Conservation (phyloP, 2,797 vertebrate genomes). For the Delichon dasypus region DNA sequence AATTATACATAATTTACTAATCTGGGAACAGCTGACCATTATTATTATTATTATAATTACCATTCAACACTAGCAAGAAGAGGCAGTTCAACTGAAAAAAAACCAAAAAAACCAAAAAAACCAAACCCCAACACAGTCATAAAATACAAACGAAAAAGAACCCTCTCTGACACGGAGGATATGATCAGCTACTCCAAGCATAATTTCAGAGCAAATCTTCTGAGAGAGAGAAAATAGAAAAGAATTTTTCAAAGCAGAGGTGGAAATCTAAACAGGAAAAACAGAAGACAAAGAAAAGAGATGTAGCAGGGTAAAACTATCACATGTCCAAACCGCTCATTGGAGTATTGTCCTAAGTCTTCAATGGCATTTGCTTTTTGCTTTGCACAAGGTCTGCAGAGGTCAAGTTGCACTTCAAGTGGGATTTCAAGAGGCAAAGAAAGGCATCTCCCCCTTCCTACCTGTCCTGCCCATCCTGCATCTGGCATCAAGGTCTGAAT, state of each 20-base stretch:
- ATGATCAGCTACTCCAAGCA: slow-evolving; percentile 83
- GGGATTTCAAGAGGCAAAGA: background rate
- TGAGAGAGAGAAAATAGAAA: slow-evolving; percentile 76
- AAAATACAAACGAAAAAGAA: slow-evolving; percentile 85
- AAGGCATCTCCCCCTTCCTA: background rate
- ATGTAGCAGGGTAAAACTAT: slow-evolving; percentile 33
- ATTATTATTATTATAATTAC: slow-evolving; percentile 95
- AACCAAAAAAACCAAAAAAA: background rate
- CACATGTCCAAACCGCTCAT: background rate
- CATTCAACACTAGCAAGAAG: slow-evolving; percentile 85
- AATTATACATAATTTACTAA: slow-evolving; percentile 99
- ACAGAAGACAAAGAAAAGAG: slow-evolving; percentile 2
- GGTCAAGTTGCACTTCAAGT: slow-evolving; percentile 43
- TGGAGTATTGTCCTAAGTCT: slow-evolving; percentile 10
- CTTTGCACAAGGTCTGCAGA: slow-evolving; percentile 36
- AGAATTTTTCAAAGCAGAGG: background rate
- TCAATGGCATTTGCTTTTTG: background rate
- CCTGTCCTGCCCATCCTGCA: background rate
- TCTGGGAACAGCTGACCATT: slow-evolving; percentile 93
- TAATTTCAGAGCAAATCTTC: slow-evolving; percentile 83
- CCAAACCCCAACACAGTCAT: slow-evolving; percentile 82
- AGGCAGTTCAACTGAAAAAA: slow-evolving; percentile 90
- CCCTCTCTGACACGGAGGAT: slow-evolving; percentile 85
- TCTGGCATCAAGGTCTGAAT: background rate
- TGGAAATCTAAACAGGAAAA: slow-evolving; percentile 26